These are phyloP conservation scores for Acrocephalus kingi DNA, from an alignment of 2,113 vertebrate genomes.

Conservation along the genomic window DNA sequence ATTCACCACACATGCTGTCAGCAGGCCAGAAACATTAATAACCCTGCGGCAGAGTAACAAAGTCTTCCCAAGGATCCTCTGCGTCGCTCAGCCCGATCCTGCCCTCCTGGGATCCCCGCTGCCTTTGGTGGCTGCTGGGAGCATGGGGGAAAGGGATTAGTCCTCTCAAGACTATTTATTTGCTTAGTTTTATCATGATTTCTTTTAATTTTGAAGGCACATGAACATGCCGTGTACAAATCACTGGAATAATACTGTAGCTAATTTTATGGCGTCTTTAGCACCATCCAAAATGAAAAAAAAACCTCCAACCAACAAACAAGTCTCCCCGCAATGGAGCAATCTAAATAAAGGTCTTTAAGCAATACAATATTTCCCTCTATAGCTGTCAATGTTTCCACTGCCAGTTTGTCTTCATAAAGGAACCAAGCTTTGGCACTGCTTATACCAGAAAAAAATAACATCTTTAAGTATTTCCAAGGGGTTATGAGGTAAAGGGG, in stretches of 20 bases:
- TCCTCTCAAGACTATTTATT: not conserved
- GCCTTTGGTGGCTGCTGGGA: not conserved
- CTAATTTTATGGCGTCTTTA: not conserved
- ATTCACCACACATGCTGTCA: fast-evolving
- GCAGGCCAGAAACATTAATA: not conserved
- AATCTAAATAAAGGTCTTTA: conserved; percentile 15
- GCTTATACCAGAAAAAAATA: not conserved
- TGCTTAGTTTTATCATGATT: not conserved
- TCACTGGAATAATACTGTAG: not conserved
- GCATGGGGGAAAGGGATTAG: not conserved
- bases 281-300: not conserved
- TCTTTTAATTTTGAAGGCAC: not conserved
- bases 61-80: not conserved
- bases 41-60: not conserved
- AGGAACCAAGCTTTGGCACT: not conserved
- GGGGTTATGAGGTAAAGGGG: not conserved
- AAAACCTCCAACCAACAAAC: not conserved
- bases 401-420: not conserved
- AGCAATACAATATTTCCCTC: not conserved
- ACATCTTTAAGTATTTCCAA: not conserved
- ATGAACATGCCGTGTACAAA: not conserved
- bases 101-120: not conserved
- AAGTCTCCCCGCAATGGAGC: fast-evolving
- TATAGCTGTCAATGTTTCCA: conserved; percentile 15
- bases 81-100: fast-evolving